Percentiles rank a stretch among this genome's conserved stretches.
Conservation (phyloP, 30 jellyfish, hydroid and myxozoan species). For the Mastigias papua region DNA sequence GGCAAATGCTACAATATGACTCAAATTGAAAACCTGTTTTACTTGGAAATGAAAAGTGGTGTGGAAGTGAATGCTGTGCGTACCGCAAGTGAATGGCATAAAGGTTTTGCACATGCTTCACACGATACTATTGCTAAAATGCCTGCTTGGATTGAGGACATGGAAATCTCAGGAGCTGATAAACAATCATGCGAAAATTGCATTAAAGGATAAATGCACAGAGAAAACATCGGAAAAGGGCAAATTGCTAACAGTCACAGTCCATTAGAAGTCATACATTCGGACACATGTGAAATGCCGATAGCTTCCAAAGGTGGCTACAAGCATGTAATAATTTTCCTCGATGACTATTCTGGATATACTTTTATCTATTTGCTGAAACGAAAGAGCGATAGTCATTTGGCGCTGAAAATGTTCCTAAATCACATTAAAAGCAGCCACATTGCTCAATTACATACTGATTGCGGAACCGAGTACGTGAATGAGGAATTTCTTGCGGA, state of each 20-base stretch:
- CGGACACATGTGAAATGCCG: neutral
- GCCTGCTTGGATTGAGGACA: neutral
- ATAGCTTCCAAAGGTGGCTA: neutral
- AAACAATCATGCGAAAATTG: neutral
- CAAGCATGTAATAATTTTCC: neutral
- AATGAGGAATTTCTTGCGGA: neutral
- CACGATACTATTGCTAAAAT: neutral
- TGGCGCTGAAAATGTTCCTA: neutral
- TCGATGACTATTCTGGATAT: neutral
- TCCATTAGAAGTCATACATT: neutral
- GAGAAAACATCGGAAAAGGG: neutral
- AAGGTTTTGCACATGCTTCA: constrained; percentile 5
- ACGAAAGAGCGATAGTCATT: neutral
- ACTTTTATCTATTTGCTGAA: neutral
- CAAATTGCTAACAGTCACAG: neutral
- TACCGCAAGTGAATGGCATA: constrained; percentile 1
- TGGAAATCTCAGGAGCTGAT: neutral
- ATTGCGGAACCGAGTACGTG: neutral
- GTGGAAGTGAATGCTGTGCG: constrained; percentile 3
- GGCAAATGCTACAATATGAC: neutral
- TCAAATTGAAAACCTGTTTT: constrained; percentile 2
- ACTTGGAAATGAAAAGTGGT: neutral
- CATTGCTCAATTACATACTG: neutral
- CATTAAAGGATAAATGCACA: neutral
- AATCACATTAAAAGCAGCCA: neutral